A percentile compares a stretch with the other conserved stretches of the same genome.
Conservation (phyloP, 2,113 vertebrate genomes). For the Callochromis pleurospilus region DNA sequence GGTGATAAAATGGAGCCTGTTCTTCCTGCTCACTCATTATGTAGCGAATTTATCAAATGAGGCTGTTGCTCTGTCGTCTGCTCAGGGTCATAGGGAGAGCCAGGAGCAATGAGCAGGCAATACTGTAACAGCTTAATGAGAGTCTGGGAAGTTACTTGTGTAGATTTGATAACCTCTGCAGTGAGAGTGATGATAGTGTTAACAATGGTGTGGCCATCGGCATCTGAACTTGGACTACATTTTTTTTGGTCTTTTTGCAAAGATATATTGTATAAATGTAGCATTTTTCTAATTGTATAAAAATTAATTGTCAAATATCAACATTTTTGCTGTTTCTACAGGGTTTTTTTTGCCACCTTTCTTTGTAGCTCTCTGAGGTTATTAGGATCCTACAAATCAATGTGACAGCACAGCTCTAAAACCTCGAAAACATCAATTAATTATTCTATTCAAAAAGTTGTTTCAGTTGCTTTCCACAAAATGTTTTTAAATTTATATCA, state of each 20-base stretch:
- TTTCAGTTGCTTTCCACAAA: neutral
- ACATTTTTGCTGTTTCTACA: neutral
- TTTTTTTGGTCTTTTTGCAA: neutral
- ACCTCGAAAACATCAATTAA: neutral
- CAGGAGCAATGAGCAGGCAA: neutral
- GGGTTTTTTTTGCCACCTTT: neutral
- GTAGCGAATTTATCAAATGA: conserved; percentile 38
- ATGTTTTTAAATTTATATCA: neutral
- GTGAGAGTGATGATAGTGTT: neutral
- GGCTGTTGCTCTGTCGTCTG: conserved; percentile 43
- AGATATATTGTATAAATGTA: neutral
- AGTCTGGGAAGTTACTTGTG: conserved; percentile 10
- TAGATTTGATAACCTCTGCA: neutral
- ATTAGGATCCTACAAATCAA: neutral
- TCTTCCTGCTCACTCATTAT: conserved; percentile 58
- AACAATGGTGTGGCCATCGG: neutral
- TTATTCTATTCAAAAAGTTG: neutral
- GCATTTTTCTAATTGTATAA: neutral
- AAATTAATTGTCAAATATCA: neutral
- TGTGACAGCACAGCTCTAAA: neutral
- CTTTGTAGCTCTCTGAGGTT: neutral
- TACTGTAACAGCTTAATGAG: neutral
- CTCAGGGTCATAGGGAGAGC: neutral
- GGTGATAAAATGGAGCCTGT: conserved; percentile 42
- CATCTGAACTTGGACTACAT: neutral